Percentiles rank a stretch among this genome's conserved stretches.
Conservation (phyloP, 2,113 vertebrate genomes). For the Numenius arquata region DNA sequence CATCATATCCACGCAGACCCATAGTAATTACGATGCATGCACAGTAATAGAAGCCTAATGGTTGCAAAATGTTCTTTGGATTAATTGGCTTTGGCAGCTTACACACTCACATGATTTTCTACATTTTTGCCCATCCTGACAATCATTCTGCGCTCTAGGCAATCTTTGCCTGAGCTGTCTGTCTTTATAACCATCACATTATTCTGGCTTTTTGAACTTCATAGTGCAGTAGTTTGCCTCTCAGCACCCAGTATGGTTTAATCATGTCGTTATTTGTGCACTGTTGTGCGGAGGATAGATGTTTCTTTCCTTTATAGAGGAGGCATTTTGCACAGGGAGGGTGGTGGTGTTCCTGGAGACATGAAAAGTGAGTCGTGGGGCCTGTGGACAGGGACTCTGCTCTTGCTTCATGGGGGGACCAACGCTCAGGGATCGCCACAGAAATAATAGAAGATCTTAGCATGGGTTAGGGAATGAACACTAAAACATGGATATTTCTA, state of each 20-base stretch:
- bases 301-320: not conserved
- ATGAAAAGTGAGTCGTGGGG: not conserved
- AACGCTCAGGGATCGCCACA: not conserved
- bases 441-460: not conserved
- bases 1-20: not conserved
- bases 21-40: slow-evolving; percentile 31
- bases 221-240: slow-evolving; percentile 60
- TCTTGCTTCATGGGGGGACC: not conserved
- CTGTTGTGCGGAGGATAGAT: not conserved
- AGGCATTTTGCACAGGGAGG: not conserved
- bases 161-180: slow-evolving; percentile 65
- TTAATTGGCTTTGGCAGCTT: slow-evolving; percentile 70
- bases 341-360: fast-evolving
- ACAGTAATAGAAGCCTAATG: slow-evolving; percentile 60
- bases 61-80: slow-evolving; percentile 64
- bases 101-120: slow-evolving; percentile 72
- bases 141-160: slow-evolving; percentile 64
- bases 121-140: slow-evolving; percentile 71
- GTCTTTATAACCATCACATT: slow-evolving; percentile 70
- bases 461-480: not conserved
- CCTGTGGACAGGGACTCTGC: not conserved
- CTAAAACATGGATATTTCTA: not conserved
- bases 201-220: slow-evolving; percentile 68
- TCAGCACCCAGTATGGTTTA: slow-evolving; percentile 60
- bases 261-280: slow-evolving; percentile 52